phyloP scores from a whole-genome alignment of 2,888 invertebrate genomes.

The Luperina nickerlii region DNA sequence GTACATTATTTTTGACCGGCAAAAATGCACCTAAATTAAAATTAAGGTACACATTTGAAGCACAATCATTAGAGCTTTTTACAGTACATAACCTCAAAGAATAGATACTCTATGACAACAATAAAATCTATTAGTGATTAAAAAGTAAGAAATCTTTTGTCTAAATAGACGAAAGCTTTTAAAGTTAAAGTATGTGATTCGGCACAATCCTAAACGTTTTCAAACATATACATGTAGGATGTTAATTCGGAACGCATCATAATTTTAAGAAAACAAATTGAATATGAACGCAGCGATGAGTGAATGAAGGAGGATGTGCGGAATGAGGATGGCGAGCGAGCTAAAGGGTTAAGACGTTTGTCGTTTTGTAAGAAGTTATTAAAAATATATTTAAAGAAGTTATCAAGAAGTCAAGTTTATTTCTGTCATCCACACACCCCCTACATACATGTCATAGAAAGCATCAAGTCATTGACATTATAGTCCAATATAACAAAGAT shows the following conservation, averaged over 20 bases:
- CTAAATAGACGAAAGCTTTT: background rate
- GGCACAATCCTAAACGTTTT: slow-evolving; percentile 5
- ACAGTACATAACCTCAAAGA: background rate
- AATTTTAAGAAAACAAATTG: too few relatives aligned
- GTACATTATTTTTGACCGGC: background rate
- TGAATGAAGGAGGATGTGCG: too few relatives aligned
- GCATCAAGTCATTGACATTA: slow-evolving; percentile 33
- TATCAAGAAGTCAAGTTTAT: too few relatives aligned
- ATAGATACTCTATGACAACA: background rate
- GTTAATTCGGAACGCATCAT: too few relatives aligned
- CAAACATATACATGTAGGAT: background rate
- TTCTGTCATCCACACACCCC: too few relatives aligned
- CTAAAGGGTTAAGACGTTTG: too few relatives aligned
- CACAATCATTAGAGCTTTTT: background rate
- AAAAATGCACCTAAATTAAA: background rate
- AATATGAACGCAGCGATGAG: too few relatives aligned
- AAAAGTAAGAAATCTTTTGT: background rate
- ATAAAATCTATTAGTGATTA: background rate
- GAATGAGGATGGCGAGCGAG: too few relatives aligned
- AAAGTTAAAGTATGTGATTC: slow-evolving; percentile 1
- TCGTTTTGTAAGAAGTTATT: too few relatives aligned
- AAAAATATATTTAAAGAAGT: too few relatives aligned
- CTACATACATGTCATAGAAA: slow-evolving; percentile 17
- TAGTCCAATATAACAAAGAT: slow-evolving; percentile 66
- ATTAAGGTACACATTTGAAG: too few relatives aligned